Conservation (phyloP, 2,888 invertebrate genomes). For the Pterobdella sp. region DNA sequence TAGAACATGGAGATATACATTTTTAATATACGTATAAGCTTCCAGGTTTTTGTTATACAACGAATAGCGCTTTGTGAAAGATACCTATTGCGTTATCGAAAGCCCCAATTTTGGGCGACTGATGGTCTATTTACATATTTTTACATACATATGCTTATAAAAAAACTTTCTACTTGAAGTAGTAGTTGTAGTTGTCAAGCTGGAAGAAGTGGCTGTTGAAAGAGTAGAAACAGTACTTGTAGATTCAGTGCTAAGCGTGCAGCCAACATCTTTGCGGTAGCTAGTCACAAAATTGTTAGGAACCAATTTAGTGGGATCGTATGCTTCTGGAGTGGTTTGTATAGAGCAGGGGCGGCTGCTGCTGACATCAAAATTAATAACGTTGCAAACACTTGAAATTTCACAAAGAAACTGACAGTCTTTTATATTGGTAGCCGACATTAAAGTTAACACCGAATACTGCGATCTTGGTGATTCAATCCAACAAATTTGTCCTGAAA, state of each 20-base stretch:
- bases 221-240: too few species aligned
- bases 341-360: constrained; percentile 16
- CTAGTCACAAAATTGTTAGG: background rate
- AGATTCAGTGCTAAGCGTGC: background rate
- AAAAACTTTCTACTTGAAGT: too few species aligned
- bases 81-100: too few species aligned
- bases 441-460: background rate
- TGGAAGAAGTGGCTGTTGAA: too few species aligned
- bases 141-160: too few species aligned
- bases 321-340: background rate
- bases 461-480: background rate
- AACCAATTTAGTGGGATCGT: background rate
- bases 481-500: constrained; percentile 15
- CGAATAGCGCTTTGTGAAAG: too few species aligned
- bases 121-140: too few species aligned
- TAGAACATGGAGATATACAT: too few species aligned
- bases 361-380: constrained; percentile 12
- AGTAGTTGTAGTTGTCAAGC: too few species aligned
- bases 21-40: too few species aligned
- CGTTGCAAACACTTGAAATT: background rate
- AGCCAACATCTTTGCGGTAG: background rate
- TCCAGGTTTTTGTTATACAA: too few species aligned
- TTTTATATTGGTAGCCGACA: background rate
- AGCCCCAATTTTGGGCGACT: too few species aligned
- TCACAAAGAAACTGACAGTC: constrained; percentile 1